Evolutionary conservation across 1,140 invertebrate genomes (phyloP), one percentile per base, ranked within the genome.

Genomic region (Drosophila carrolli): DNA sequence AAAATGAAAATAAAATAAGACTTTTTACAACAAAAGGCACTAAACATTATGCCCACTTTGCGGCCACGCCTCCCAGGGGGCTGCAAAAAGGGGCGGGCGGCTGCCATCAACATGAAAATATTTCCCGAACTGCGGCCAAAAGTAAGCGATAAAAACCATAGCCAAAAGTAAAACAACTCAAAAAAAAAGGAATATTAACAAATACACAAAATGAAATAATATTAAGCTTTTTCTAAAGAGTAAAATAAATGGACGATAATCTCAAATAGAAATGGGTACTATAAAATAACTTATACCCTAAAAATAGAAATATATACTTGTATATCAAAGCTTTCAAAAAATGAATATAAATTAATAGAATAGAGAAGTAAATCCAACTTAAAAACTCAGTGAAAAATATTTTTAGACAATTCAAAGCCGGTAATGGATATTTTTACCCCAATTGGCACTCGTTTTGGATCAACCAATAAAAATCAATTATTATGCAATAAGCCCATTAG

Each of bases 11-110:
- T 56, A 75, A 55, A 72, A 72, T 47, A 86, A 78, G 81, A 78
- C 71, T 86, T 75, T 86, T 86, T 79, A 86, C 83, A 86, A 79
- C 79, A 79, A 86, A 86, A 88, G 81, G 83, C 83, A 88, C 83
- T 86, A 86, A 88, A 79, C 82, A 86, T 82, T 86, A 86, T 82
- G 75, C 75, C 79, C 82, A 82, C 62, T 75, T 62, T 66, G 63
- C 60, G 57, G 47, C 65, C 51, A 62, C 70, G 70, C 72, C 58
- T 27, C 43, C 70, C 60, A 41, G 54, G 58, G 60, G 27, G 55
- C 14, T 13, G 23, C 29, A 32, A 47, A 66, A 66, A 61, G 58
- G 35, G 63, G 59, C 59, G 44, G 58, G 27, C 10, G 9, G 5
- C 46, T 67, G 63, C 63, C 35, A 66, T 48, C 35, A 61, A 63